phyloP scores from a whole-genome alignment of 2,888 invertebrate species.

The Timema cristinae region DNA sequence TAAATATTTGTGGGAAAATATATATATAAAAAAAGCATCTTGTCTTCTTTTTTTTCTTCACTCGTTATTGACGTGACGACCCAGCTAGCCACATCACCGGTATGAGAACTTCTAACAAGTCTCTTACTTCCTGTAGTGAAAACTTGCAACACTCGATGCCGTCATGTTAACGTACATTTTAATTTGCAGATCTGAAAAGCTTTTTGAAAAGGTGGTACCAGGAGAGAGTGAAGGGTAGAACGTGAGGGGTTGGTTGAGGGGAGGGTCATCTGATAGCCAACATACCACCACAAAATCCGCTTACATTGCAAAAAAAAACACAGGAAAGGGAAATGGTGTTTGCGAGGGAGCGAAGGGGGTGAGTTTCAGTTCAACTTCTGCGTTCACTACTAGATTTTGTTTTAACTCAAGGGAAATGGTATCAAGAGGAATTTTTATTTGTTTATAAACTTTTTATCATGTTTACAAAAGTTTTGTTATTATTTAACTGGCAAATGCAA shows the following conservation, averaged over 20 bases:
- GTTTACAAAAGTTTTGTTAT: no score
- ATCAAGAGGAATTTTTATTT: no score
- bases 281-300: slow-evolving; percentile 17
- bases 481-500: no score
- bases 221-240: no score
- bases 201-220: neutral
- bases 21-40: slow-evolving; percentile 1
- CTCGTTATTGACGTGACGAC: neutral
- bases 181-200: slow-evolving; percentile 10
- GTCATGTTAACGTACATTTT: slow-evolving; percentile 2
- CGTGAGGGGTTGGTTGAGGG: neutral
- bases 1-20: neutral
- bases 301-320: neutral
- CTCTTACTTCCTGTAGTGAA: neutral
- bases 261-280: slow-evolving; percentile 13
- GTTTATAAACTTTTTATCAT: no score
- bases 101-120: slow-evolving; percentile 1
- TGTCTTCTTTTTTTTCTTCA: neutral
- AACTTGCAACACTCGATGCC: neutral
- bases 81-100: neutral
- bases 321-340: no score
- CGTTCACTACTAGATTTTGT: no score
- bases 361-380: no score
- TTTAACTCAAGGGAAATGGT: no score
- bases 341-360: no score